phyloP scores from a whole-genome alignment of 2,888 invertebrate species.

The Phalera bucephala region DNA sequence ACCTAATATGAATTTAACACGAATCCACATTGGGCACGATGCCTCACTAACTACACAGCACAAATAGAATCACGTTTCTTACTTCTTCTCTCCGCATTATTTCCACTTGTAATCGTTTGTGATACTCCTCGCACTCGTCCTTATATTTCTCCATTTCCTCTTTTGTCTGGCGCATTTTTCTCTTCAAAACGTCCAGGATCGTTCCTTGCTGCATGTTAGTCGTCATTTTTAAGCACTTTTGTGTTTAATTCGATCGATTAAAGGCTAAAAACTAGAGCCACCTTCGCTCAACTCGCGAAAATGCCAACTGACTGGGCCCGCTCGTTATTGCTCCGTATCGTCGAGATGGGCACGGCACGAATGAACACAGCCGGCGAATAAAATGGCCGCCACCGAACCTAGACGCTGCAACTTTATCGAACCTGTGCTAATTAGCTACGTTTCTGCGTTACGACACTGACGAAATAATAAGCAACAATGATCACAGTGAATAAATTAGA shows the following conservation, averaged over 20 bases:
- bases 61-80: conserved; percentile 84
- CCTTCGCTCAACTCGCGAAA: conserved; percentile 80
- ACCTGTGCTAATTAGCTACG: conserved; percentile 50
- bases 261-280: conserved; percentile 76
- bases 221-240: conserved; percentile 88
- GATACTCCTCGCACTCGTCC: conserved; percentile 98
- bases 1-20: conserved; percentile 47
- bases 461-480: conserved; percentile 34
- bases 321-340: conserved; percentile 72
- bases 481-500: conserved; percentile 39
- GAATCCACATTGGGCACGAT: conserved; percentile 44
- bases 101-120: conserved; percentile 97
- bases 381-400: conserved; percentile 78
- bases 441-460: conserved; percentile 27
- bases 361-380: conserved; percentile 80
- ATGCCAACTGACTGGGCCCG: conserved; percentile 79
- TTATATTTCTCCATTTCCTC: conserved; percentile 99
- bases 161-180: conserved; percentile 99
- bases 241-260: conserved; percentile 60
- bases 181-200: conserved; percentile 98
- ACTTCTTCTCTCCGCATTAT: conserved; percentile 99
- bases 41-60: conserved; percentile 62
- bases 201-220: conserved; percentile 96
- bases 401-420: conserved; percentile 63
- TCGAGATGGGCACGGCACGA: conserved; percentile 78